Percentiles rank a stretch among this genome's conserved stretches.
Evolutionary conservation across 1,140 invertebrate genomes (phyloP).

Genomic region (Brachionus plicatilis): DNA sequence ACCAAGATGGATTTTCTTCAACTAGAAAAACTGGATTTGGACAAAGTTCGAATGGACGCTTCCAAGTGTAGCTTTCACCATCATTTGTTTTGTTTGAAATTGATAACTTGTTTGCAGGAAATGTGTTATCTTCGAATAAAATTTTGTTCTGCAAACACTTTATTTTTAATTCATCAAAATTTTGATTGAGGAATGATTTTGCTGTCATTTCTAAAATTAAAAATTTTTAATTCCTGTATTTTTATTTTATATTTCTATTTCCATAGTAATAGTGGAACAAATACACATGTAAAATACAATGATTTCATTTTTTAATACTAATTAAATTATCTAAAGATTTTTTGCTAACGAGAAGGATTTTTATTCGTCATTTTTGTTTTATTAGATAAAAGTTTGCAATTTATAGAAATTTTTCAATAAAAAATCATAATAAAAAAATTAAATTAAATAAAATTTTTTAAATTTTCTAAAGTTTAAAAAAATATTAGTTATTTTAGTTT

Average conservation of each 20-base stretch:
- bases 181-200: not conserved
- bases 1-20: not conserved
- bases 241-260: not conserved
- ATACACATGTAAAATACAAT: too few relatives aligned
- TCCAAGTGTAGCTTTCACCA: not conserved
- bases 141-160: not conserved
- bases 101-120: not conserved
- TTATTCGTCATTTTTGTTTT: too few relatives aligned
- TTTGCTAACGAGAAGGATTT: too few relatives aligned
- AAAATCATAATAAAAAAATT: too few relatives aligned
- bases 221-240: not conserved
- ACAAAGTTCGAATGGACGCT: not conserved
- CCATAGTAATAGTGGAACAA: not conserved
- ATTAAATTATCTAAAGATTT: too few relatives aligned
- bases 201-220: not conserved
- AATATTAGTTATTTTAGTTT: too few relatives aligned
- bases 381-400: too few relatives aligned
- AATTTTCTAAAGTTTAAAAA: too few relatives aligned
- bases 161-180: not conserved
- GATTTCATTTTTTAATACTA: too few relatives aligned
- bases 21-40: not conserved
- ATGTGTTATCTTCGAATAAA: conserved; percentile 11
- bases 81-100: not conserved
- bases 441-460: too few relatives aligned
- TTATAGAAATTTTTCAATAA: too few relatives aligned